phyloP scores from a whole-genome alignment of 2,888 invertebrate genomes.

The Cheilosia soror region DNA sequence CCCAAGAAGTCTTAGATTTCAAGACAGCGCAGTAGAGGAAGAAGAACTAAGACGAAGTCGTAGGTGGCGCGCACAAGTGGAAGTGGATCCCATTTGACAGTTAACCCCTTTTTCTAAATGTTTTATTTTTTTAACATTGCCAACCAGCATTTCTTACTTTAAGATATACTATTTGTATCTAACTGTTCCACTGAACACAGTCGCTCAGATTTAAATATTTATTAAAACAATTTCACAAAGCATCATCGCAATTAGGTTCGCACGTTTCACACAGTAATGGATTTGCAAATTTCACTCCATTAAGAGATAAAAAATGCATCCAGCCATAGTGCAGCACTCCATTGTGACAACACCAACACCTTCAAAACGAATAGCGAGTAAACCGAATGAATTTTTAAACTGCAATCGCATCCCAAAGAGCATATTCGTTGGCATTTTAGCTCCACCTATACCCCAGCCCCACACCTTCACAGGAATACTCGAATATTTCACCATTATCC shows the following conservation, averaged over 20 bases:
- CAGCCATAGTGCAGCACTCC: constrained; percentile 61
- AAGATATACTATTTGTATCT: no score
- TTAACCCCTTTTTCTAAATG: no score
- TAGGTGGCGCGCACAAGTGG: no score
- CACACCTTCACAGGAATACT: not conserved
- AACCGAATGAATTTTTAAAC: constrained; percentile 59
- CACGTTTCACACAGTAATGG: constrained; percentile 59
- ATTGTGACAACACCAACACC: constrained; percentile 47
- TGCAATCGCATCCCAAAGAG: constrained; percentile 28
- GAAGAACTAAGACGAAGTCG: no score
- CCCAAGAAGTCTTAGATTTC: no score
- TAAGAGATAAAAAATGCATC: constrained; percentile 65
- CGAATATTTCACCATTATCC: constrained; percentile 44
- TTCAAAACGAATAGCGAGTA: constrained; percentile 39
- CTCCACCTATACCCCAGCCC: not conserved
- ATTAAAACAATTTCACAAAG: constrained; percentile 23
- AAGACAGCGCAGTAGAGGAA: no score
- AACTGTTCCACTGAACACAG: no score
- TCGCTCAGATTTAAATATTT: not conserved
- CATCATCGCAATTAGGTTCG: constrained; percentile 41
- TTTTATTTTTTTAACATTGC: no score
- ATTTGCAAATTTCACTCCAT: constrained; percentile 70
- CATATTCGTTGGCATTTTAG: constrained; percentile 7
- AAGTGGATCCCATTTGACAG: no score
- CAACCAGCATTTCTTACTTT: no score